Conservation (phyloP, 2,113 vertebrate species). For the Melanocharis versteri region DNA sequence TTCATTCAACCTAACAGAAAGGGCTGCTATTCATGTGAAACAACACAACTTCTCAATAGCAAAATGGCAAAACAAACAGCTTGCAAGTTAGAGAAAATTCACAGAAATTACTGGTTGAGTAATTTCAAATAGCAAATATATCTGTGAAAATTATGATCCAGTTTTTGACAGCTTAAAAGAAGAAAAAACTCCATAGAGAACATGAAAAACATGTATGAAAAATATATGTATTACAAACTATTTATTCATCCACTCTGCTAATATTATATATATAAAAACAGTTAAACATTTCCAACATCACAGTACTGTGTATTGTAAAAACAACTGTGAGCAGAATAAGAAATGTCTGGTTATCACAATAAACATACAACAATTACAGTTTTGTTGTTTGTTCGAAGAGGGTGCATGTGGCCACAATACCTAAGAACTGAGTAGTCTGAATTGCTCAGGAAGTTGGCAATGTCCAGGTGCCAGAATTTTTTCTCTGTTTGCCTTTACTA, state of each 20-base stretch:
- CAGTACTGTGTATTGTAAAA: not conserved
- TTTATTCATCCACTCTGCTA: not conserved
- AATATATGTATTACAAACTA: not conserved
- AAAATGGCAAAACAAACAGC: not conserved
- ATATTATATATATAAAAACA: not conserved
- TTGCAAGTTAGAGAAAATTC: not conserved
- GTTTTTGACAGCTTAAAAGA: not conserved
- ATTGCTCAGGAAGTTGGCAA: not conserved
- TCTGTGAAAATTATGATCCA: not conserved
- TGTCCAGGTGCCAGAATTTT: not conserved
- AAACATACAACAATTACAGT: not conserved
- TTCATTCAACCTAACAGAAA: not conserved
- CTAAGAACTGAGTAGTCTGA: not conserved
- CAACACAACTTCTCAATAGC: not conserved
- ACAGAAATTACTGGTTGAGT: not conserved
- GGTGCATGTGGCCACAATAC: rapidly evolving
- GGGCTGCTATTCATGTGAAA: not conserved
- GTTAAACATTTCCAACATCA: not conserved
- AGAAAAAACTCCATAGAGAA: not conserved
- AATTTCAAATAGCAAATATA: not conserved
- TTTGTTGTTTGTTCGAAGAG: not conserved
- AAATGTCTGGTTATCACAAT: not conserved
- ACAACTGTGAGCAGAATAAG: not conserved
- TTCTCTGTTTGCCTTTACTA: not conserved
- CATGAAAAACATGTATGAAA: not conserved